A percentile compares a stretch with the other conserved stretches of the same genome.
Evolutionary conservation across 2,888 invertebrate genomes (phyloP).

Genomic region (Mesorhabditis sp.): DNA sequence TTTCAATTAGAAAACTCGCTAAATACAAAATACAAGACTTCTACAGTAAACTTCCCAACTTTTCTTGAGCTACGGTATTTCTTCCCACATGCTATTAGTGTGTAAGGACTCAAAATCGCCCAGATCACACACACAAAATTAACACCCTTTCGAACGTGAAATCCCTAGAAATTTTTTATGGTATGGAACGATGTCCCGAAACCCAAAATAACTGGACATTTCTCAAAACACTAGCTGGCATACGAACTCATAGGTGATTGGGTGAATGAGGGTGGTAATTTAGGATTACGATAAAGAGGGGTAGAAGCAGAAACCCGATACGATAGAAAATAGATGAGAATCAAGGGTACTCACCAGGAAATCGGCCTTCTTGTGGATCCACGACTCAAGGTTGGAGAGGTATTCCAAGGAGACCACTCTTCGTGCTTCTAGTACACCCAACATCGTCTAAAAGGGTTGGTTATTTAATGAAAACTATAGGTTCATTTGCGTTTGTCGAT

Average conservation of each 20-base stretch:
- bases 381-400: constrained; percentile 37
- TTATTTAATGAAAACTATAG: background rate
- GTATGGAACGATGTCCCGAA: background rate
- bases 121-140: too few relatives aligned
- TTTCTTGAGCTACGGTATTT: too few relatives aligned
- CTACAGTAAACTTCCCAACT: too few relatives aligned
- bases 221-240: constrained; percentile 15
- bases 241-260: constrained; percentile 8
- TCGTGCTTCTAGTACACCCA: constrained; percentile 40
- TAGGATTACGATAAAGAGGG: background rate
- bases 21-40: too few relatives aligned
- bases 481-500: background rate
- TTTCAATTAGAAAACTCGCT: too few relatives aligned
- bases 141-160: too few relatives aligned
- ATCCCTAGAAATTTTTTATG: background rate
- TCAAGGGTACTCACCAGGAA: constrained; percentile 23
- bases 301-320: background rate
- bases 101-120: too few relatives aligned
- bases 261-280: constrained; percentile 2
- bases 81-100: too few relatives aligned
- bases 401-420: constrained; percentile 40
- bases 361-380: constrained; percentile 42
- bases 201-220: constrained; percentile 9
- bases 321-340: background rate
- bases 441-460: constrained; percentile 25